Evolutionary conservation across 2,888 invertebrate species (phyloP).

Genomic region (Rhaphigaster nebulosa): DNA sequence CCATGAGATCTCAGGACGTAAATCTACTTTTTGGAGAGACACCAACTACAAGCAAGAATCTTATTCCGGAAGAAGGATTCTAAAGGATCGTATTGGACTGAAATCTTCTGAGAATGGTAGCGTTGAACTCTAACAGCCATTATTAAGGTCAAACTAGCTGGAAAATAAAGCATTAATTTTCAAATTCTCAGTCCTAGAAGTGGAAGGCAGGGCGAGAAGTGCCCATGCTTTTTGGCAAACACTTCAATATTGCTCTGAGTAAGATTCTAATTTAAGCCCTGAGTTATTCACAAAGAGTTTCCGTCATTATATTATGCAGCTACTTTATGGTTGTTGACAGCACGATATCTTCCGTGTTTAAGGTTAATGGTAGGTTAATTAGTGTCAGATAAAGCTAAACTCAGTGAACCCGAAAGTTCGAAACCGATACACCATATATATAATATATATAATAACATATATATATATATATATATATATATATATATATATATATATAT

Average conservation of each 20-base stretch:
- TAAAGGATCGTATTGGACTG: background rate
- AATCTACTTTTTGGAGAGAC: background rate
- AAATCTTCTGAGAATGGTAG: background rate
- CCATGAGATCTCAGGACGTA: background rate
- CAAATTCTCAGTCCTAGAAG: background rate
- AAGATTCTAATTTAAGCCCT: background rate
- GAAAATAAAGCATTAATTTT: background rate
- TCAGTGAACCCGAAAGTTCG: too few relatives aligned
- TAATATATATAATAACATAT: too few relatives aligned
- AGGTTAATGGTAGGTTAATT: background rate
- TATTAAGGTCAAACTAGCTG: background rate
- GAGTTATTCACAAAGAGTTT: background rate
- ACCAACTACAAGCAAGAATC: background rate
- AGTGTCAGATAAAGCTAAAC: background rate
- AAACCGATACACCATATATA: background rate
- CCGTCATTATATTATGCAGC: background rate
- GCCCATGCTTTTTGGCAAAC: background rate
- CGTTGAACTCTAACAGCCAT: background rate
- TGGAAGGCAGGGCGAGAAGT: background rate
- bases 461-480: too few relatives aligned
- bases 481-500: too few relatives aligned
- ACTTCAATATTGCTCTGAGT: background rate
- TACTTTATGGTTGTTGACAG: background rate
- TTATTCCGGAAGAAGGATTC: background rate
- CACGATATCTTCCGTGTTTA: background rate